Evolutionary conservation across 2,888 invertebrate species (phyloP).

Genomic region (Synergus japonicus): DNA sequence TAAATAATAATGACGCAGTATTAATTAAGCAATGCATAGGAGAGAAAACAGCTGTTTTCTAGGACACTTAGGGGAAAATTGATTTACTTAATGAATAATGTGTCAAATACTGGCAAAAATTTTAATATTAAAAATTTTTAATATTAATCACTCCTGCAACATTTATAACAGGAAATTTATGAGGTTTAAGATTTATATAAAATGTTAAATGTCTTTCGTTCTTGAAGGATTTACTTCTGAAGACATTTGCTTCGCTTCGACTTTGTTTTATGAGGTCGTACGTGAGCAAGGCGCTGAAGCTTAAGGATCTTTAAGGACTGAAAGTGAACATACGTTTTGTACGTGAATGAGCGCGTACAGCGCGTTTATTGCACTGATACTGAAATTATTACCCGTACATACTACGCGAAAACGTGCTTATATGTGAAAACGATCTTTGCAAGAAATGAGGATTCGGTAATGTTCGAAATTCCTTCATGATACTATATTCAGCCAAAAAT

Average conservation of each 20-base stretch:
- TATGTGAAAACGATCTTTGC: conserved; percentile 50
- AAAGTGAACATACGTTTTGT: conserved; percentile 38
- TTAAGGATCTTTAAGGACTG: conserved; percentile 22
- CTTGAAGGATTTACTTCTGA: neutral
- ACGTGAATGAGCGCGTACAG: conserved; percentile 44
- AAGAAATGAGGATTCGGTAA: neutral
- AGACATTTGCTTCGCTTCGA: conserved; percentile 26
- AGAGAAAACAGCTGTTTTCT: no score
- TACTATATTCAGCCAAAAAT: neutral
- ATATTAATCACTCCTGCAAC: no score
- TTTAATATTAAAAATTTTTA: no score
- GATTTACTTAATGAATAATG: no score
- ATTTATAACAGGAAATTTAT: neutral
- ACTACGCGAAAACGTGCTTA: conserved; percentile 43
- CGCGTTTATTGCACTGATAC: conserved; percentile 51
- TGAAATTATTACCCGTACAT: conserved; percentile 51
- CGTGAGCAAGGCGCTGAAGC: conserved; percentile 27
- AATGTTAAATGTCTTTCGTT: conserved; percentile 4
- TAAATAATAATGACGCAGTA: neutral
- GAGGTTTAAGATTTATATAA: neutral
- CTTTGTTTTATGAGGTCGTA: conserved; percentile 28
- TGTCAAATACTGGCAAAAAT: no score
- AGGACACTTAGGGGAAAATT: neutral
- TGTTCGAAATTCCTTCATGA: neutral
- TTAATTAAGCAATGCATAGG: no score